phyloP scores from a whole-genome alignment of 64 coral and sea anemone genomes.

The Exaiptasia diaphana region DNA sequence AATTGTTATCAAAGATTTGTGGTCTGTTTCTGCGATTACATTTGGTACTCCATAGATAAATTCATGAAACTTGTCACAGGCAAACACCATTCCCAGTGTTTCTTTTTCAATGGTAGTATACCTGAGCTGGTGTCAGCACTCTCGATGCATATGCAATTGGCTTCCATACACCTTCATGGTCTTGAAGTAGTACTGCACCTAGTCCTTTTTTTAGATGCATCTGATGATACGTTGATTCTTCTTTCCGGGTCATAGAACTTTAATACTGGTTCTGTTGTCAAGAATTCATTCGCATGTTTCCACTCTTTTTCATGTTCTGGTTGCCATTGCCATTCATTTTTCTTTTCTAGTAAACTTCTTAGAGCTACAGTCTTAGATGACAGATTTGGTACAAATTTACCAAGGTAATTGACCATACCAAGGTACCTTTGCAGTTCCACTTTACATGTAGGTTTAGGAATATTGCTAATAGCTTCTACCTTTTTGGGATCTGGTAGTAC shows the following conservation, averaged over 20 bases:
- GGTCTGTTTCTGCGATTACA: background rate
- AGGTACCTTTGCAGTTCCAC: conserved; percentile 8
- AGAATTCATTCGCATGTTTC: background rate
- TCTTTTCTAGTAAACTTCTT: background rate
- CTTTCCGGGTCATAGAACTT: background rate
- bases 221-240: background rate
- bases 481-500: conserved; percentile 9
- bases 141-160: background rate
- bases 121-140: background rate
- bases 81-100: background rate
- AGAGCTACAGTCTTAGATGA: background rate
- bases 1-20: background rate
- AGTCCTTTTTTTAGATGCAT: background rate
- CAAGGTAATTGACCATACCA: conserved; percentile 26
- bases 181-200: conserved; percentile 15
- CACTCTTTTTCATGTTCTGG: background rate
- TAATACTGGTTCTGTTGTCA: background rate
- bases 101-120: background rate
- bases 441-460: background rate
- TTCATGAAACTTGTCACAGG: background rate
- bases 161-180: background rate
- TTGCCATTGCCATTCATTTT: background rate
- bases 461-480: conserved; percentile 4
- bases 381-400: conserved; percentile 22
- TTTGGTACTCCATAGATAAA: background rate